Percentiles rank a stretch among this genome's conserved stretches.
Conservation (phyloP, 2,113 vertebrate species). For the Corythornis madagascariensis region DNA sequence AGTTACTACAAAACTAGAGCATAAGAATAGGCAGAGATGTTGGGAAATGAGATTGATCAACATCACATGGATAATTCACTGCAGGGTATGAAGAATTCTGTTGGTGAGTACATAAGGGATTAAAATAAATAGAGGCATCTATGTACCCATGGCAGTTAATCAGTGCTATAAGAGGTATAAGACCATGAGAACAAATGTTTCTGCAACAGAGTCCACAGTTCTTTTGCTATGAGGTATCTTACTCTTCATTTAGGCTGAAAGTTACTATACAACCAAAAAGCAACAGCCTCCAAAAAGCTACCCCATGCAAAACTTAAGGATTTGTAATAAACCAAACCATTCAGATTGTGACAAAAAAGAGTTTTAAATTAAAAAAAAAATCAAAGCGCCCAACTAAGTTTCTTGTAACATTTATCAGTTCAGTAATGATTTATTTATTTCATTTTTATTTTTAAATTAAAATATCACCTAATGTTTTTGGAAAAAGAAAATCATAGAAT, state of each 20-base stretch:
- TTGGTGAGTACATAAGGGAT: neutral
- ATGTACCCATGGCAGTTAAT: neutral
- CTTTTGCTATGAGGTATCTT: neutral
- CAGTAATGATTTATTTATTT: neutral
- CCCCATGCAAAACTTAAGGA: neutral
- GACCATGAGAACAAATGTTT: neutral
- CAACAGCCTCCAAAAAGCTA: neutral
- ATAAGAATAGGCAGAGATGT: neutral
- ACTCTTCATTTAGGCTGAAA: neutral
- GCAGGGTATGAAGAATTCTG: neutral
- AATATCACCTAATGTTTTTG: neutral
- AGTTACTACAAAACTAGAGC: neutral
- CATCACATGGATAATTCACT: neutral
- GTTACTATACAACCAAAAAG: neutral
- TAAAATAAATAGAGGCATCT: neutral
- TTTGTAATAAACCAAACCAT: neutral
- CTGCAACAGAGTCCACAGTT: neutral
- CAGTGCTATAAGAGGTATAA: neutral
- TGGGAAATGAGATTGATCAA: neutral
- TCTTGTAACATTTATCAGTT: neutral
- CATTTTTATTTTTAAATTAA: neutral
- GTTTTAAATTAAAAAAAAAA: neutral
- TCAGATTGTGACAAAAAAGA: neutral
- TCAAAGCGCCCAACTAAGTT: neutral
- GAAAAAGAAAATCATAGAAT: neutral